Evolutionary conservation across 1,140 invertebrate species (phyloP), one percentile per base, ranked within the genome.

Genomic region (Leptoteleia sp.): DNA sequence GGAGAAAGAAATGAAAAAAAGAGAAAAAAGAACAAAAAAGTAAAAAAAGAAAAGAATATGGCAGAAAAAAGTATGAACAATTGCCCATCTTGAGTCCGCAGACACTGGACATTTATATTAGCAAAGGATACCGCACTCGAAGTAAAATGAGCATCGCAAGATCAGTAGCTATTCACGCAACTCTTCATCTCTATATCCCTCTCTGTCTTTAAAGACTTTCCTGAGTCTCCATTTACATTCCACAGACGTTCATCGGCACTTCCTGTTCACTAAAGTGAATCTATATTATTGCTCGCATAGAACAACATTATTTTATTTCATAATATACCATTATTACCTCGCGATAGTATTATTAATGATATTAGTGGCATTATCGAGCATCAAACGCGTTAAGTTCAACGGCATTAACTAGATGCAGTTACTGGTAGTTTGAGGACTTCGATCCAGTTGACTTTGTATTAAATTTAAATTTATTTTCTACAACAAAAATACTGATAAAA

Each of bases 141-240:
- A 47, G 48, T 45, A 47, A 55, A 55, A 47, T 40, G 40, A 54
- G 19, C 47, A 72, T 45, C 25, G 31, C 27, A 7, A 31, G 48
- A 73, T 64, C 52, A 15, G 35, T 48, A 42, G 40, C 42, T 65
- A 61, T 71, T 61, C 25, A 65, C 43, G 38, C 12, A 31, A 31
- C 43, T 37, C 33, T 61, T 55, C 52, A 38, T 77, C 9, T 43
- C 9, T 47, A 29, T 37, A 12, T 37, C 35, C 1, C n/a, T 62
- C 68, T 64, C 52, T 35, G 13, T 61, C 50, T 70, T 75, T 68
- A 40, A 71, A 70, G 57, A 59, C 59, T 71, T 65, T 64, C 17
- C 55, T 43, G 48, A 64, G 55, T 64, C 45, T 78, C 61, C 77
- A 79, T 79, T 79, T 79, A 70, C 77, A 79, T 79, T 79, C 71